Base-by-base conservation (phyloP, 1,140 invertebrate species). In the Drosophila bocki region DNA sequence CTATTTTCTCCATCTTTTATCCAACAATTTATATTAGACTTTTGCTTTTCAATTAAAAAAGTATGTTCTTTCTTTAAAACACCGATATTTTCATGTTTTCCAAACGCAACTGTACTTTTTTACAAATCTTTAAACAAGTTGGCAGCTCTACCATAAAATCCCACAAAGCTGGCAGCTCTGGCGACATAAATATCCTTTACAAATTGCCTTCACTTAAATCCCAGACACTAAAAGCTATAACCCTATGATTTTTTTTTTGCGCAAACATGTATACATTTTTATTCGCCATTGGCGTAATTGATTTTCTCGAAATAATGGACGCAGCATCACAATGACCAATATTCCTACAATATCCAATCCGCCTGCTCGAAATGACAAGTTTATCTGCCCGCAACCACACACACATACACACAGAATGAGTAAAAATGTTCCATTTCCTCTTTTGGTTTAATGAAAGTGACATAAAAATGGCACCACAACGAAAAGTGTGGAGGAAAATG, bases 251-350 rank as follows among this genome's bases (percentile, higher is more conserved):
- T 57, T 48, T 26, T 42, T 50, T 26, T n/a, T 42, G 11, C 15
- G 26, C 62, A 47, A 68, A 62, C 35, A 39, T 39, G 35, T 39
- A 56, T 26, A 35, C 37, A 22, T 42, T 64, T 75, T 57, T 76
- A 57, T 65, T 57, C 17, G 50, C 39, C 71, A 72, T 53, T 53
- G 47, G 9, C 54, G 61, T 76, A 76, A 76, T 76, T 76, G 74
- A 76, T 76, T 76, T 76, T 65, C 53, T 59, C 61, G 61, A 67
- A 58, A 65, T 76, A 76, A 76, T 76, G 61, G 60, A 50, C 51
- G 26, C 56, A 12, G 17, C 42, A 71, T 58, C 45, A 37, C 29
- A 76, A 39, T 67, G 61, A 76, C 53, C 74, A 76, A 76, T 67
- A 58, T 65, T 67, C 53, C 53, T 39, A 32, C 56, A 53, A 77